Evolutionary conservation across 2,113 vertebrate genomes (phyloP).

Genomic region (Archocentrus centrarchus): DNA sequence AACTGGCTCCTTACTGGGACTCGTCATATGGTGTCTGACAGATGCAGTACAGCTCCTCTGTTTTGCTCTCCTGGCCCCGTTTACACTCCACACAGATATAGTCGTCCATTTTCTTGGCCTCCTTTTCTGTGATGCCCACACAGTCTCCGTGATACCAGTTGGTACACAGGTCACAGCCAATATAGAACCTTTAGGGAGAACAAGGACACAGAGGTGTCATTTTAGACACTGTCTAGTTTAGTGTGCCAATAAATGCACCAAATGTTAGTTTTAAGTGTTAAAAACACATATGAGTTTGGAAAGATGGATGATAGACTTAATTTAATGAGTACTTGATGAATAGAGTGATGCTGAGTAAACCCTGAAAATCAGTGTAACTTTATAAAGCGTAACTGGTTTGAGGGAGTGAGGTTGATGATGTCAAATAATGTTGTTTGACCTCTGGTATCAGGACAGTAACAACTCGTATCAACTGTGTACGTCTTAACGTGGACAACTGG

Average conservation of each 20-base stretch:
- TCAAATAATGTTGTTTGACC: neutral
- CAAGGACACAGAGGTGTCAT: neutral
- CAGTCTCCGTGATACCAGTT: constrained; percentile 99
- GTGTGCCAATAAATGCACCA: neutral
- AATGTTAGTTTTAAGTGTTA: neutral
- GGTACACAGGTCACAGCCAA: constrained; percentile 99
- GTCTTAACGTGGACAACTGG: neutral
- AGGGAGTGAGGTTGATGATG: neutral
- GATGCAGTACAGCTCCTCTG: constrained; percentile 89
- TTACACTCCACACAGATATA: constrained; percentile 99
- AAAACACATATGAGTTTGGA: neutral
- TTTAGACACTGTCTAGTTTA: neutral
- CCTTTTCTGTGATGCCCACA: constrained; percentile 99
- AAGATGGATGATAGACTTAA: neutral
- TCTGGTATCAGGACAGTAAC: neutral
- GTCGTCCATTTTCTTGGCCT: constrained; percentile 99
- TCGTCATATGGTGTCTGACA: constrained; percentile 84
- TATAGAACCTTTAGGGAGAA: constrained; percentile 91
- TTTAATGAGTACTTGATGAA: neutral
- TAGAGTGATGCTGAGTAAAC: neutral
- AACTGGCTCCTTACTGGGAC: constrained; percentile 74
- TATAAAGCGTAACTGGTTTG: neutral
- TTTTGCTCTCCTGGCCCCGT: constrained; percentile 94
- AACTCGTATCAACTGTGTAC: neutral
- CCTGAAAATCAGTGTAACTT: neutral